Base-by-base conservation (phyloP, 2,888 invertebrate species). In the Nomada lathburiana region DNA sequence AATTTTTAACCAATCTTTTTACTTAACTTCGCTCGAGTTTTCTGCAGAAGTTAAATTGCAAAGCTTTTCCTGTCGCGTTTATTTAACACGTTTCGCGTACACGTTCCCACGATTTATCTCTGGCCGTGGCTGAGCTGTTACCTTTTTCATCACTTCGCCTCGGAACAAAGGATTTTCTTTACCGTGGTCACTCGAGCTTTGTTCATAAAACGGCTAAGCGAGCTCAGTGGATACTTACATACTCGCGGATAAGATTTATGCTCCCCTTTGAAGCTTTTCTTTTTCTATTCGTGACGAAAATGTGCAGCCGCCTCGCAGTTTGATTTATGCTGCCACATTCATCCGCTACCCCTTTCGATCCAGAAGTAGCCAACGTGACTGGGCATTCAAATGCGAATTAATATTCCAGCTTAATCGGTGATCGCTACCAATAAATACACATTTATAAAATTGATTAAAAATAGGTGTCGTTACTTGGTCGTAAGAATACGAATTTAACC, bases 171-270 rank as follows among this genome's bases (percentile, higher is more conserved):
- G 13, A 26, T 26, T 42, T 60, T 70, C 57, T 76, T 42, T 52
- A 36, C 23, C 29, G 59, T 59, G 68, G 69, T 69, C 64, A 75
- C 29, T n/a, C 44, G 64, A 53, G 74, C 42, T 18, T 9, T 36
- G 63, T 57, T 76, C 64, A 52, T 69, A 69, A 79, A 69, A 69
- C 69, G 29, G 4, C 52, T 64, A 76, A 69, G 44, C 63, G 64
- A 53, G 76, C 64, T 79, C 53, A 76, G 59, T 57, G 55, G 57
- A 57, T 69, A 69, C 69, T 70, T 79, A 69, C 76, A 79, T 64
- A 36, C 69, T 59, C 44, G 29, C 29, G 16, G 79, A 70, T 76
- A 69, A 70, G 79, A 79, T 79, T 79, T 76, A 79, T 69, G 64
- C 18, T 69, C 57, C 42, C 68, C 79, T 76, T 79, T 79, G 79